These are phyloP conservation scores for Entomobrya proxima DNA, from an alignment of 2,888 invertebrate genomes.

Conservation along the genomic window DNA sequence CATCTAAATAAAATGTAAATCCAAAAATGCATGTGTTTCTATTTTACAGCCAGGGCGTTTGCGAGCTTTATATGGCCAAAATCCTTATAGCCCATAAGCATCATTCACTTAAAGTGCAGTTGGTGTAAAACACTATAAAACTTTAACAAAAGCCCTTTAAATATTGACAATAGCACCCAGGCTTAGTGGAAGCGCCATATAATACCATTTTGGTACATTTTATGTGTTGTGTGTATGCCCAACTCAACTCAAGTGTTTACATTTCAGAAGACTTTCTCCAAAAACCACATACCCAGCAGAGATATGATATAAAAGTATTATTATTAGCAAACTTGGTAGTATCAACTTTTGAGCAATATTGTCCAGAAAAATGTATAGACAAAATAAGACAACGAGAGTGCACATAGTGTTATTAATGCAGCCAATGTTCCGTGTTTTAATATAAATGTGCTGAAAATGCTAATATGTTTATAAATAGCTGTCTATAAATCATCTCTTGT, in stretches of 20 bases:
- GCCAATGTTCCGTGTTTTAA: neutral
- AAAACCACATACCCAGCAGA: neutral
- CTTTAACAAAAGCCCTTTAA: neutral
- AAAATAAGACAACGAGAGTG: neutral
- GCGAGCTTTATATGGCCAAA: neutral
- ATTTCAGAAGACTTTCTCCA: neutral
- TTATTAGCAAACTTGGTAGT: neutral
- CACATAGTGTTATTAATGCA: neutral
- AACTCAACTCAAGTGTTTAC: slow-evolving; percentile 15
- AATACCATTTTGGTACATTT: neutral
- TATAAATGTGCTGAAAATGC: slow-evolving; percentile 10
- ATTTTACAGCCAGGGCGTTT: no score
- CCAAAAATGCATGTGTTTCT: no score
- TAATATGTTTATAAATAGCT: slow-evolving; percentile 21
- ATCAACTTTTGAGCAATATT: no score
- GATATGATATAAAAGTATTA: neutral
- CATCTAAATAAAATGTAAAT: no score
- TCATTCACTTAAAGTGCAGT: neutral
- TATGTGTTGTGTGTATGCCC: neutral
- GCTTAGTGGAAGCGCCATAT: neutral
- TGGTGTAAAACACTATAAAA: neutral
- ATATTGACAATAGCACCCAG: neutral
- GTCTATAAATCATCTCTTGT: slow-evolving; percentile 16
- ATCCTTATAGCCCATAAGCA: neutral
- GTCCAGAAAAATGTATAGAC: no score